A percentile compares a stretch with the other conserved stretches of the same genome.
Conservation (phyloP, 2,797 vertebrate species). For the Sciaenops ocellatus region DNA sequence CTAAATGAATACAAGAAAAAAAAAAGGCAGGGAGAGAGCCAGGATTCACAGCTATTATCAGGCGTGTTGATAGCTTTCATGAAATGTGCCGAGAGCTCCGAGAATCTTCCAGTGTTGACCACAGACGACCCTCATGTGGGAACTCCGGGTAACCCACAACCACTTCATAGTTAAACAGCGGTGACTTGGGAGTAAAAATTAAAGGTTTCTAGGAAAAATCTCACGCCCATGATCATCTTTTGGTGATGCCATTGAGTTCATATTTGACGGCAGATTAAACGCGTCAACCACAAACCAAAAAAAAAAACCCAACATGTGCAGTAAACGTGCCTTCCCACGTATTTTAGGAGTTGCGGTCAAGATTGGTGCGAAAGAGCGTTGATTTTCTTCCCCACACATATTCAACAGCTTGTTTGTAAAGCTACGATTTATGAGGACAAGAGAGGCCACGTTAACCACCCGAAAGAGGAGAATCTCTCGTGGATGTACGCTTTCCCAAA, state of each 20-base stretch:
- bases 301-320: background rate
- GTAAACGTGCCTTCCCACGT: background rate
- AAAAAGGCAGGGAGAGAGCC: slow-evolving; percentile 6
- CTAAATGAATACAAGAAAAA: slow-evolving; percentile 13
- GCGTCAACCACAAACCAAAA: background rate
- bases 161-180: background rate
- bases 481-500: background rate
- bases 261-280: slow-evolving; percentile 18
- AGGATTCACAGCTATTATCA: slow-evolving; percentile 10
- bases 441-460: slow-evolving; percentile 7
- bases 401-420: background rate
- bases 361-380: slow-evolving; percentile 26
- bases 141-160: background rate
- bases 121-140: background rate
- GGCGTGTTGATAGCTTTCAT: slow-evolving; percentile 8
- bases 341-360: slow-evolving; percentile 37
- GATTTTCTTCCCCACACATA: slow-evolving; percentile 20
- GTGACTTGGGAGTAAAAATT: background rate
- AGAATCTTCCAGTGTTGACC: background rate
- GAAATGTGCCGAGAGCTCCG: background rate
- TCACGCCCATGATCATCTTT: background rate
- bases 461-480: slow-evolving; percentile 14
- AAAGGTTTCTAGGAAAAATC: background rate
- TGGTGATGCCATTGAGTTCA: slow-evolving; percentile 12
- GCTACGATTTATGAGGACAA: background rate